Evolutionary conservation across 2,797 vertebrate genomes (phyloP).

Genomic region (Lithobates pipiens): DNA sequence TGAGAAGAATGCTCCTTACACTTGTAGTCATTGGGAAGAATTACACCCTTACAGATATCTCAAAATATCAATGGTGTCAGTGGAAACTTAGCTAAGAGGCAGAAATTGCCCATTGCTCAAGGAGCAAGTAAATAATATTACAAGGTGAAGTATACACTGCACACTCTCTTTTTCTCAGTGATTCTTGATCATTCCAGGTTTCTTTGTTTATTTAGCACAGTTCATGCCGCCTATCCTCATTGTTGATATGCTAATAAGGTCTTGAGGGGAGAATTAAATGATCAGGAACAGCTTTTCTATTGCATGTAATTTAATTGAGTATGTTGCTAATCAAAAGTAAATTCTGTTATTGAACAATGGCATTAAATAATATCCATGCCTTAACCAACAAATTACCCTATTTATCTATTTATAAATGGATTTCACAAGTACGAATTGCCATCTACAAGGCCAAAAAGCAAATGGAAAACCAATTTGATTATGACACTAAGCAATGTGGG

Average conservation of each 20-base stretch:
- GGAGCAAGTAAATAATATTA: conserved; percentile 19
- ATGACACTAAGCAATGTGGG: too few relatives aligned
- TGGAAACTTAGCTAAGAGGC: too few relatives aligned
- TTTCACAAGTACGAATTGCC: neutral
- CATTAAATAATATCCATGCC: neutral
- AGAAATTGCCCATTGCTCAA: too few relatives aligned
- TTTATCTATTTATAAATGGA: neutral
- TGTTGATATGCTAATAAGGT: conserved; percentile 46
- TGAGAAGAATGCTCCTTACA: too few relatives aligned
- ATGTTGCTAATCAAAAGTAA: conserved; percentile 27
- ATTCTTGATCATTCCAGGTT: neutral
- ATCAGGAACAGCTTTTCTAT: conserved; percentile 6
- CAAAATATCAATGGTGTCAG: too few relatives aligned
- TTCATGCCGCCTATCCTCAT: conserved; percentile 12
- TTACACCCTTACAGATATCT: too few relatives aligned
- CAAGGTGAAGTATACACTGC: neutral
- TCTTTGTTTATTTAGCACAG: conserved; percentile 33
- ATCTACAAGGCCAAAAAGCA: too few relatives aligned
- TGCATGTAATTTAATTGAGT: conserved; percentile 23
- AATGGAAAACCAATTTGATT: too few relatives aligned
- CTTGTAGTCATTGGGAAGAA: too few relatives aligned
- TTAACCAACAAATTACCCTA: conserved; percentile 11
- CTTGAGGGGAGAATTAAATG: conserved; percentile 45
- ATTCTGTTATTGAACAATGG: conserved; percentile 14
- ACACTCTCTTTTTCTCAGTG: neutral